These are phyloP conservation scores for Hirtodrosophila histrioides DNA, from an alignment of 2,888 invertebrate genomes.

Conservation along the genomic window DNA sequence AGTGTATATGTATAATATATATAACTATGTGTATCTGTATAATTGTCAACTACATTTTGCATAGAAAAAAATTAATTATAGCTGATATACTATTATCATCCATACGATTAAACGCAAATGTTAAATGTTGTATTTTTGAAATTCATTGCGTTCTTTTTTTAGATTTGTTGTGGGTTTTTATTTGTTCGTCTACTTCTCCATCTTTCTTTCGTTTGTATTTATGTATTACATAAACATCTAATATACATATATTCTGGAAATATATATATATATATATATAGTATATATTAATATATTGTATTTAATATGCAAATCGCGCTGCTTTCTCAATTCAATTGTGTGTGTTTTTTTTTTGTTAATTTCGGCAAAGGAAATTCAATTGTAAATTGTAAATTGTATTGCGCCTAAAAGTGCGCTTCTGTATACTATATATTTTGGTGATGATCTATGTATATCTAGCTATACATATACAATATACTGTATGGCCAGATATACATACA, in stretches of 20 bases:
- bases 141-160: constrained; percentile 3
- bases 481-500: constrained; percentile 13
- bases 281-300: constrained; percentile 27
- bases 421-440: constrained; percentile 11
- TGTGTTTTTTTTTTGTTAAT: constrained; percentile 7
- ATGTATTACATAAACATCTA: constrained; percentile 69
- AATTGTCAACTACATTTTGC: constrained; percentile 67
- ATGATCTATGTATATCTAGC: constrained; percentile 7
- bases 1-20: constrained; percentile 30
- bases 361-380: background rate
- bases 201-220: constrained; percentile 31
- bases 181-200: constrained; percentile 5
- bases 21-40: constrained; percentile 26
- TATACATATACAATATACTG: constrained; percentile 14
- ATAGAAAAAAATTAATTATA: constrained; percentile 64
- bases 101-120: constrained; percentile 28
- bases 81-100: constrained; percentile 43
- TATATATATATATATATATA: constrained; percentile 32
- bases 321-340: constrained; percentile 49
- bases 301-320: constrained; percentile 56
- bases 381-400: background rate
- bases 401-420: constrained; percentile 46
- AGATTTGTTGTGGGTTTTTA: constrained; percentile 19
- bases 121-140: constrained; percentile 11
- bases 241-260: constrained; percentile 27